These are phyloP conservation scores for Cryptosula pallasiana DNA, from an alignment of 2,888 invertebrate genomes.

Conservation along the genomic window DNA sequence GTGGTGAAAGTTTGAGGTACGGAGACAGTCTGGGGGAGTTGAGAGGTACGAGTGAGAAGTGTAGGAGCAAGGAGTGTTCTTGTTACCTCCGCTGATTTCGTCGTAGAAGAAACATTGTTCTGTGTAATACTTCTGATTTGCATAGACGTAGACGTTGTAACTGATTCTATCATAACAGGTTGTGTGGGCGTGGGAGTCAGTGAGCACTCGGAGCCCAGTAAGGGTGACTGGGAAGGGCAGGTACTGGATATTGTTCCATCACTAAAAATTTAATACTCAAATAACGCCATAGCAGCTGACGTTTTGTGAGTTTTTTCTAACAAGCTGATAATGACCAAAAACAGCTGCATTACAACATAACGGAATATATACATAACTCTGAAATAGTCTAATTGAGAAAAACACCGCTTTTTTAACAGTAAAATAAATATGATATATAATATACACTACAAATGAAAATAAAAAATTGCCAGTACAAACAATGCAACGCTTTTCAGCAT, in stretches of 20 bases:
- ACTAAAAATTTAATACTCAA: background rate
- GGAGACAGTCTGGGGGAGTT: background rate
- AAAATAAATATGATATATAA: too few species aligned
- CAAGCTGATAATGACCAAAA: too few species aligned
- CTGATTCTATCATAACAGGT: background rate
- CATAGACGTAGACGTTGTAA: background rate
- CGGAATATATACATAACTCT: too few species aligned
- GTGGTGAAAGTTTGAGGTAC: background rate
- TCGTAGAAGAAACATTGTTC: background rate
- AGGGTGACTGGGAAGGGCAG: background rate
- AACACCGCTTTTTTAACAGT: too few species aligned
- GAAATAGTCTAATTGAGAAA: too few species aligned
- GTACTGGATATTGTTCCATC: background rate
- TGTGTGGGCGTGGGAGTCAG: background rate
- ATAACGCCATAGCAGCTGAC: too few species aligned
- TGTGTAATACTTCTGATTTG: too few species aligned
- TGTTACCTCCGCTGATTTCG: background rate
- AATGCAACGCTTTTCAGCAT: too few species aligned
- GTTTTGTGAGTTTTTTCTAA: too few species aligned
- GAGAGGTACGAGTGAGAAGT: background rate
- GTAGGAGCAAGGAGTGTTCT: background rate
- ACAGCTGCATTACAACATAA: too few species aligned
- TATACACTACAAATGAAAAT: too few species aligned
- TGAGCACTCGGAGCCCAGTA: background rate
- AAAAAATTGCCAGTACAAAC: too few species aligned